Evolutionary conservation across 2,113 vertebrate species (phyloP), one percentile per base, ranked within the genome.

Genomic region (Centrocercus urophasianus): DNA sequence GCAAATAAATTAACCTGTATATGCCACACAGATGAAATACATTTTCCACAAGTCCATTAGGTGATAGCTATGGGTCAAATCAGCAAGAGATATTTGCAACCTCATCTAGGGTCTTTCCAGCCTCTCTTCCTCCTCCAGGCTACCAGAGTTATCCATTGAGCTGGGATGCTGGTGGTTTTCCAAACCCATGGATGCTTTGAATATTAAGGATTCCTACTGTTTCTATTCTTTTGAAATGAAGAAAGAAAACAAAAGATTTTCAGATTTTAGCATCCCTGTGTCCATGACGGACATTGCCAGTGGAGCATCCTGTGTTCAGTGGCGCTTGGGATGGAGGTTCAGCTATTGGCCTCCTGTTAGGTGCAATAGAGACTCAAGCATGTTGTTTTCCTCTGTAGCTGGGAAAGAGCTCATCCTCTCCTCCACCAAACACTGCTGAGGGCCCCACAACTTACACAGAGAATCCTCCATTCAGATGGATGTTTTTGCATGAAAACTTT

Each of bases 351-450:
- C 59, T 40, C 30, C 21, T 10, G 8, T 19, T 72, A 22, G 18
- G 21, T n/a, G 16, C 36, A 30, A 43, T 4, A 0, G 8, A 45
- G 54, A 22, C 20, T 19, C 34, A 61, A 67, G 38, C 17, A 8
- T 19, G 19, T 15, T 8, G 6, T 4, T 83, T 10, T 36, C 10
- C 48, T 52, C 28, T 1, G 0, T 16, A 19, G 34, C 28, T 22
- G 21, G 21, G 15, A 17, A 13, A 32, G n/a, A 54, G 17, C 69
- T 50, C 36, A 38, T 43, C 25, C 16, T 71, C 30, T 47, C 1
- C 34, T 25, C 38, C n/a, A 18, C 1, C 3, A 18, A 47, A 13
- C 0, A 0, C 77, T 36, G 59, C 14, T 3, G 0, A 0, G 6
- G 52, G 30, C 59, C 30, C 32, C 0, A 0, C 52, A 43, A 30